Conservation (phyloP, 2,888 invertebrate species). For the Hololepta plana region DNA sequence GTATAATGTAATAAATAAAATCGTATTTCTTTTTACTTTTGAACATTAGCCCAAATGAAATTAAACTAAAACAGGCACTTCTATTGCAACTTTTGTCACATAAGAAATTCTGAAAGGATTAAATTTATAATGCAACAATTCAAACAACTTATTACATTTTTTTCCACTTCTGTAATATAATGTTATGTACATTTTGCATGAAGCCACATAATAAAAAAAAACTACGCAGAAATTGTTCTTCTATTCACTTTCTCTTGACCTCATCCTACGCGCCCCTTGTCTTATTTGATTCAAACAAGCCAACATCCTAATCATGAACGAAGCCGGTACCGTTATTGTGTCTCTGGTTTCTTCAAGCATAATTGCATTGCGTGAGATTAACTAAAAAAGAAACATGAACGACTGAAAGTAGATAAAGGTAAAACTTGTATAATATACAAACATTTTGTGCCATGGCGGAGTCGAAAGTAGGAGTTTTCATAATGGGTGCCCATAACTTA, state of each 20-base stretch:
- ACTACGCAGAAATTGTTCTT: neutral
- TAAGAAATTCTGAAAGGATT: no score
- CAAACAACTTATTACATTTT: no score
- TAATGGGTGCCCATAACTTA: constrained; percentile 64
- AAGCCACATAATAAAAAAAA: constrained; percentile 3
- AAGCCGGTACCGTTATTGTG: constrained; percentile 73
- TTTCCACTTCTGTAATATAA: no score
- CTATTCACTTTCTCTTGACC: constrained; percentile 5
- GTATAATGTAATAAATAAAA: no score
- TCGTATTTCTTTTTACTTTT: no score
- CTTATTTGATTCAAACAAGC: constrained; percentile 48
- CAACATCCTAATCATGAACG: constrained; percentile 66
- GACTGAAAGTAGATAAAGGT: no score
- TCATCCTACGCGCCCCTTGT: constrained; percentile 21
- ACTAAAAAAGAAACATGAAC: constrained; percentile 31
- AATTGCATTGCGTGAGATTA: constrained; percentile 57
- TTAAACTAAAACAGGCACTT: no score
- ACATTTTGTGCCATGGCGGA: constrained; percentile 39
- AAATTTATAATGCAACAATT: no score
- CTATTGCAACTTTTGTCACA: no score
- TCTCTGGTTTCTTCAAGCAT: constrained; percentile 77
- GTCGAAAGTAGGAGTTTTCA: constrained; percentile 41
- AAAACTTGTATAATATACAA: no score
- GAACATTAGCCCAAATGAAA: no score
- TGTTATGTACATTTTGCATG: no score